Base-by-base conservation (phyloP, 2,888 invertebrate species). In the Ptilodon capucinus region DNA sequence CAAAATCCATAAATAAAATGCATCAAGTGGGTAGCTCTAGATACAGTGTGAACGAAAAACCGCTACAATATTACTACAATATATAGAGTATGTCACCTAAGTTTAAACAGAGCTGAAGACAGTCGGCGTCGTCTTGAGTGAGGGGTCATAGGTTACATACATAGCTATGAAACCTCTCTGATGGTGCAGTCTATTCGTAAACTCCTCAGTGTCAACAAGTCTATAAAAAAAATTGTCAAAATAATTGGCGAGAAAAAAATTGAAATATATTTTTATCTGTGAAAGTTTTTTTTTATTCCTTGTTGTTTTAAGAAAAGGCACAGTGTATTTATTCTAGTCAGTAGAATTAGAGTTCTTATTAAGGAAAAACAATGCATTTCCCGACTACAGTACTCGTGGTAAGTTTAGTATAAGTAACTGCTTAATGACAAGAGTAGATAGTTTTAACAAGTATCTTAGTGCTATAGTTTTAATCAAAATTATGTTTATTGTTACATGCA, bases 121-220 rank as follows among this genome's bases (percentile, higher is more conserved):
- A 45, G 51, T 46, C 16, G 46, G 46, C 55, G 49, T 30, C 35
- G 47, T 50, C 51, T 51, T 41, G 42, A 49, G 46, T 51, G 45
- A 57, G 41, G 60, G 60, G 68, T 69, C 64, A 53, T 28, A 62
- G 58, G 55, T 69, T 57, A 60, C 5, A 34, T 44, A 30, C 44
- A n/a, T n/a, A n/a, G n/a, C 11, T 34, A 40, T 40, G 48, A 42
- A 45, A 47, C 44, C 46, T 51, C 32, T 25, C 38, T 41, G 41
- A 21, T 6, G 45, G 36, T 39, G 52, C 64, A 69, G 68, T 69
- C 54, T 57, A 21, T 18, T 43, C 48, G 50, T 32, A 55, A 42
- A 45, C 56, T 59, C 54, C 54, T 44, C 42, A 40, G 50, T 48
- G 50, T 23, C 45, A 54, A 46, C 55, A 51, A 48, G 53, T 54